Evolutionary conservation across 2,113 vertebrate species (phyloP), one percentile per base, ranked within the genome.

Genomic region (Plectropomus leopardus): DNA sequence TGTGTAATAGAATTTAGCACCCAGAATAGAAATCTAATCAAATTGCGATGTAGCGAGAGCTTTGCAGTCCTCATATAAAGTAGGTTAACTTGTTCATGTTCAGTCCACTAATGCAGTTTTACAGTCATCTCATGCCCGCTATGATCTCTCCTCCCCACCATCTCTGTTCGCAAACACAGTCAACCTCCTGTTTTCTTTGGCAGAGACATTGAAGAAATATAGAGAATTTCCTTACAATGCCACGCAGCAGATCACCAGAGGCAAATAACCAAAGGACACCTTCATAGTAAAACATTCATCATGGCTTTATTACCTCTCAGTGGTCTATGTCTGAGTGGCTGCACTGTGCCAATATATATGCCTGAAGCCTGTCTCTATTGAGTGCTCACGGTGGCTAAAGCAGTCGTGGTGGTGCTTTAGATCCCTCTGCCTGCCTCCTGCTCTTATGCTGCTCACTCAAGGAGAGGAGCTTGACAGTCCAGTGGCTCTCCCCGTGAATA

Each of bases 401-500:
- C 65, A 54, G 64, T n/a, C 66, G 53, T 45, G 53, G 53, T 45
- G 53, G 36, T 80, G 61, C 78, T 78, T 81, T 58, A 72, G 59
- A 66, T 32, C 69, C 76, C 10, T 40, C 36, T 40, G 36, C 36
- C 36, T 36, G 8, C 32, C 78, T 48, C n/a, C 45, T 63, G 47
- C 69, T 80, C 82, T 78, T 79, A 80, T 61, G 82, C 72, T 68
- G 77, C 82, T 88, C 77, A 66, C 87, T 91, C 83, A 84, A 89
- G 88, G 59, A 89, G 80, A 85, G 78, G 70, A 83, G 75, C 84
- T 85, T 84, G 90, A 79, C 83, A 79, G 84, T 92, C 87, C 84
- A 76, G 60, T 86, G 85, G 85, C 84, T 84, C 87, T 68, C 80
- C 30, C 80, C 53, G 81, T 95, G 92, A 95, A 95, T 93, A 88